Base-by-base conservation (phyloP, 1,140 invertebrate species). In the Pogonus chalceus region DNA sequence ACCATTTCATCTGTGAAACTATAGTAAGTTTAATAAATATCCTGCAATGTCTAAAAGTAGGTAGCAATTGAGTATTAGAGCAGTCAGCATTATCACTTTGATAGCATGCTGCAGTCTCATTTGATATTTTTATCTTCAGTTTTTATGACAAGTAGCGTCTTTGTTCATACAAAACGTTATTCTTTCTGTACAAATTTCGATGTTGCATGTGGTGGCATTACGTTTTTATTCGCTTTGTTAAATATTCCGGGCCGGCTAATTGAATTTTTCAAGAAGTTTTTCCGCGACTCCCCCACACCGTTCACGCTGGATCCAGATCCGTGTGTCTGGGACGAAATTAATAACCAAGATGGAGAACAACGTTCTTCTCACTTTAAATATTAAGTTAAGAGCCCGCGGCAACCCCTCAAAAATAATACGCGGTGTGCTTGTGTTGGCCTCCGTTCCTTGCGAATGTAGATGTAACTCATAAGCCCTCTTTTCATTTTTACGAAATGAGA, bases 211-310 rank as follows among this genome's bases (percentile, higher is more conserved):
- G n/a, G n/a, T n/a, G 18, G 37, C 18, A 43, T 43, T 43, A 43
- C 37, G 37, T 43, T 43, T 43, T 43, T 43, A 43, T 18, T 43
- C 37, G 37, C 37, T 43, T 43, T 43, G 37, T 43, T 43, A 43
- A 43, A 43, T 43, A 43, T 43, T 43, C 37, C 37, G 9, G 37
- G 18, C 37, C 14, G 37, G 37, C 37, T 43, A 43, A 43, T 43
- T 43, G 37, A 43, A 43, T 43, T 43, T 43, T 43, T 43, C 37
- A 43, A 43, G 37, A 43, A 43, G 7, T 16, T 43, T 43, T 43
- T 16, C 37, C n/a, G n/a, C n/a, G n/a, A n/a, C n/a, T n/a, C n/a
- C n/a, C n/a, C n/a, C n/a, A n/a, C n/a, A n/a, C n/a, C n/a, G n/a
- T n/a, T n/a, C n/a, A n/a, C n/a, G n/a, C n/a, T n/a, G n/a, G n/a